Evolutionary conservation across 2,113 vertebrate species (phyloP).

Genomic region (Stercorarius parasiticus): DNA sequence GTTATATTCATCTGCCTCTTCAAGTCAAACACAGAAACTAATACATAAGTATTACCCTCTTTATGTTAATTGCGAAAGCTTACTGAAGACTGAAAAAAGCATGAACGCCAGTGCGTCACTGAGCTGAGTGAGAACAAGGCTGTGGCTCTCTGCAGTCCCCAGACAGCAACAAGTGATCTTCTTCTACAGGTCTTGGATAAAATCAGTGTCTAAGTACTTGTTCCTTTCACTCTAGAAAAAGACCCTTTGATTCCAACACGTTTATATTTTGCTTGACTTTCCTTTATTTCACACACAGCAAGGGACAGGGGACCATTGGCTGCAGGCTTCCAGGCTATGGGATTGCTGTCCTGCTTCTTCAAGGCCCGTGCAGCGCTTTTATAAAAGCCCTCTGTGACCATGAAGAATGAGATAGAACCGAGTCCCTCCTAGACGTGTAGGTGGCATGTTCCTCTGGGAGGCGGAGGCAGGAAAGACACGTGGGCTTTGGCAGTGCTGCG

Average conservation of each 20-base stretch:
- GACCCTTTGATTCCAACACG: neutral
- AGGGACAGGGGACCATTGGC: rapidly evolving
- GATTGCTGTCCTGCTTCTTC: neutral
- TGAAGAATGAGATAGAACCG: no score
- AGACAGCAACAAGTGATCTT: neutral
- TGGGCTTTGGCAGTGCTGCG: rapidly evolving
- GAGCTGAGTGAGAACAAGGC: neutral
- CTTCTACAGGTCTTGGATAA: neutral
- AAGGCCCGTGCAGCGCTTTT: neutral
- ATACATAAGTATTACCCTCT: neutral
- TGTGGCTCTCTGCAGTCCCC: neutral
- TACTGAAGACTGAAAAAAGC: neutral
- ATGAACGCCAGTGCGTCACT: neutral
- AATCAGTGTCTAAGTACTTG: neutral
- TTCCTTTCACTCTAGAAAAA: neutral
- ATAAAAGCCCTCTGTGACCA: neutral
- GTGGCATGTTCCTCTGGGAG: neutral
- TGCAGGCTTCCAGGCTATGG: rapidly evolving
- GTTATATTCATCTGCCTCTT: neutral
- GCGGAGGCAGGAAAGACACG: neutral
- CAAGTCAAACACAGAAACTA: neutral
- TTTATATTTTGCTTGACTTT: neutral
- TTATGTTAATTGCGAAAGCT: neutral
- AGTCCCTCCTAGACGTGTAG: rapidly evolving
- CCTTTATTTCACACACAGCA: neutral